Percentiles rank a stretch among this genome's conserved stretches.
Conservation (phyloP, 2,797 vertebrate species). For the Chloroceryle inda region DNA sequence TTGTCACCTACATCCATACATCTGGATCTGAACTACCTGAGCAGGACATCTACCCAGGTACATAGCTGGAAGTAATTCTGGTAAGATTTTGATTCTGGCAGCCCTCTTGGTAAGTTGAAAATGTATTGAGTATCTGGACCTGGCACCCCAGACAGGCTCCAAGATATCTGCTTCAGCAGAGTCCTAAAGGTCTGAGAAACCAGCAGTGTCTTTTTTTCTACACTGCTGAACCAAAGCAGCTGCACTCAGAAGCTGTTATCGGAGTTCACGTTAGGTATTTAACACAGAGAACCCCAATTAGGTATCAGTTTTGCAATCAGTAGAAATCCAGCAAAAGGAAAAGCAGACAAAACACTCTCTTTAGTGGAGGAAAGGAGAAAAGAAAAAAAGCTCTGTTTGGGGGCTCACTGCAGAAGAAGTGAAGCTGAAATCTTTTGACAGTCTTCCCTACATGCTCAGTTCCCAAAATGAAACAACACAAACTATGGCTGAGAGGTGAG, state of each 20-base stretch:
- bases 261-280: not conserved
- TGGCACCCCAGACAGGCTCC: not conserved
- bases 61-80: not conserved
- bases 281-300: not conserved
- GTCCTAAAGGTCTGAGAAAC: not conserved
- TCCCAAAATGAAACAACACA: not conserved
- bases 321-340: not conserved
- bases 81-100: not conserved
- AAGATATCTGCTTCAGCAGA: not conserved
- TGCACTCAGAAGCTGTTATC: not conserved
- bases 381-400: not conserved
- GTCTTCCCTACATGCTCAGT: not conserved
- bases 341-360: not conserved
- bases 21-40: not conserved
- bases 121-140: not conserved
- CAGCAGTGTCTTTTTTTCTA: not conserved
- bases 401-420: not conserved
- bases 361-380: too few relatives aligned
- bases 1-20: not conserved
- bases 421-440: not conserved
- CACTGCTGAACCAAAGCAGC: not conserved
- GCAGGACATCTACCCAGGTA: not conserved
- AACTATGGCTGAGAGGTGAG: not conserved
- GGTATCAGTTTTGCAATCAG: not conserved
- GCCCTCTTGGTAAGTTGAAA: not conserved